Evolutionary conservation across 2,797 vertebrate species (phyloP).

Genomic region (Dryobates pubescens): DNA sequence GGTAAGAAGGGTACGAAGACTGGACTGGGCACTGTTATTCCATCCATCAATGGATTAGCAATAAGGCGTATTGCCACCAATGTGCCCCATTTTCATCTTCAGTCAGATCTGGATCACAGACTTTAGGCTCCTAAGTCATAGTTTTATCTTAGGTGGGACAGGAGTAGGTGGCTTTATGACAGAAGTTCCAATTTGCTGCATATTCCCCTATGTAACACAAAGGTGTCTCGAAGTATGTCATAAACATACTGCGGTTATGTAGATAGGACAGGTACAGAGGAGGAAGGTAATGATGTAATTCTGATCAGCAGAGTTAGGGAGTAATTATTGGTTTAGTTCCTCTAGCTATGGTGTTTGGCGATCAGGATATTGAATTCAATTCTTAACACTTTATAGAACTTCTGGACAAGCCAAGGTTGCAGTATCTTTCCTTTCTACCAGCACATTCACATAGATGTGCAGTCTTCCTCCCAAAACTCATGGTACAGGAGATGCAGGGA

Average conservation of each 20-base stretch:
- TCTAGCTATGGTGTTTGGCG: neutral
- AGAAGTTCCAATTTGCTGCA: neutral
- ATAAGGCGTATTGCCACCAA: neutral
- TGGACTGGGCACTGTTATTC: neutral
- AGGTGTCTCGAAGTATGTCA: neutral
- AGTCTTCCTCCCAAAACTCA: neutral
- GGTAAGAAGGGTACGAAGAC: neutral
- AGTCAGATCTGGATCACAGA: neutral
- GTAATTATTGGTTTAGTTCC: neutral
- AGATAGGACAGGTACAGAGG: neutral
- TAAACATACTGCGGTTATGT: neutral
- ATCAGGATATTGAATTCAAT: neutral
- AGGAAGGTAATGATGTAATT: neutral
- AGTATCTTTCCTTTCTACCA: neutral
- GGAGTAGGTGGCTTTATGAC: neutral
- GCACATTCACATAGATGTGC: fast-evolving
- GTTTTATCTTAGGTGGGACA: neutral
- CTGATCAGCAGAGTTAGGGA: neutral
- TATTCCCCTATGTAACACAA: neutral
- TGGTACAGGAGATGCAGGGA: neutral
- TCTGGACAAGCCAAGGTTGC: neutral
- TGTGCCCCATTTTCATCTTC: neutral
- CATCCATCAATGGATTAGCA: neutral
- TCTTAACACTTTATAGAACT: neutral
- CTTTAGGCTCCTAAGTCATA: neutral